Evolutionary conservation across 1,140 invertebrate species (phyloP).

Genomic region (Eciton burchellii): DNA sequence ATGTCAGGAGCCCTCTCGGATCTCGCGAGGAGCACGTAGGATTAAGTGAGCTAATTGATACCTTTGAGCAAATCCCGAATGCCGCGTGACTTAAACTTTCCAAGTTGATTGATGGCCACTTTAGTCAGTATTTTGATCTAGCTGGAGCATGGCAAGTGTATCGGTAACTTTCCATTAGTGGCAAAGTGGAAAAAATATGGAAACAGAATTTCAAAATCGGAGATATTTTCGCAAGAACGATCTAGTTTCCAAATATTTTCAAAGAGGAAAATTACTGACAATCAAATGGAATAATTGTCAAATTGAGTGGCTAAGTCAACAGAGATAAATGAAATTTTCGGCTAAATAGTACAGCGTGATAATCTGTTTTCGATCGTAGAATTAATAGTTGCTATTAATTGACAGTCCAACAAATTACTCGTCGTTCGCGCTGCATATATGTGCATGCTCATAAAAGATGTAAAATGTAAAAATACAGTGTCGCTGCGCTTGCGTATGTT

Average conservation of each 20-base stretch:
- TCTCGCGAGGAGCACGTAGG: neutral
- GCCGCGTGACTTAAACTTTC: neutral
- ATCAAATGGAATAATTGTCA: neutral
- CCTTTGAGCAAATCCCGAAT: neutral
- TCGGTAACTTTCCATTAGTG: no score
- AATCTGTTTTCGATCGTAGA: conserved; percentile 5
- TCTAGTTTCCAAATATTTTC: neutral
- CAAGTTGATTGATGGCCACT: neutral
- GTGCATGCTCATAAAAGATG: conserved; percentile 78
- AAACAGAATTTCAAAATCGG: neutral
- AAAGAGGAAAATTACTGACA: neutral
- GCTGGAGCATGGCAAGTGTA: no score
- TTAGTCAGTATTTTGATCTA: neutral
- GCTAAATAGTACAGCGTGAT: neutral
- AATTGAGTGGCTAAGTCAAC: neutral
- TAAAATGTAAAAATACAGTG: conserved; percentile 77
- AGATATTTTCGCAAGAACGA: neutral
- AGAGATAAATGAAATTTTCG: neutral
- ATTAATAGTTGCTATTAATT: conserved; percentile 26
- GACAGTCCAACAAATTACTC: conserved; percentile 49
- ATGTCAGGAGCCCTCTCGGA: neutral
- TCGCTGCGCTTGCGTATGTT: conserved; percentile 71
- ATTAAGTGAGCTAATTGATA: neutral
- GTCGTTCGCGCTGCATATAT: conserved; percentile 46
- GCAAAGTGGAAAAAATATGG: neutral